Evolutionary conservation across 1,140 invertebrate species (phyloP).

Genomic region (Penaeus chinensis): DNA sequence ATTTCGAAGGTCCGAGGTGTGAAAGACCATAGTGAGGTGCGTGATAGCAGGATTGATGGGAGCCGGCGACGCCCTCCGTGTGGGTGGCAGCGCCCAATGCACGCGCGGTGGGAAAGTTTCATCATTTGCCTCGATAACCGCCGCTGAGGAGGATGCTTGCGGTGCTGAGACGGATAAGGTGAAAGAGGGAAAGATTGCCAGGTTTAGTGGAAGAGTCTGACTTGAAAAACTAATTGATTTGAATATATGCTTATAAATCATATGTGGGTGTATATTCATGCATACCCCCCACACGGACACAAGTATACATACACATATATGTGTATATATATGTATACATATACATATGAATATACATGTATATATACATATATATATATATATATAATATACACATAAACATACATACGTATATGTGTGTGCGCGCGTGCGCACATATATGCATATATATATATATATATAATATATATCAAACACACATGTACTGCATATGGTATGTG

Average conservation of each 20-base stretch:
- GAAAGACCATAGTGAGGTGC: too few species aligned
- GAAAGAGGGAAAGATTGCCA: neutral
- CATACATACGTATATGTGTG: neutral
- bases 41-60: too few species aligned
- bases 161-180: neutral
- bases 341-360: neutral
- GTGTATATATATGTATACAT: neutral
- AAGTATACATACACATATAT: neutral
- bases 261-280: too few species aligned
- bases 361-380: neutral
- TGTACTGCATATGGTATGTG: neutral
- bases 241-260: too few species aligned
- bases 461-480: conserved; percentile 3
- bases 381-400: conserved; percentile 4
- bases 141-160: too few species aligned
- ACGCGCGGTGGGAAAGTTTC: too few species aligned
- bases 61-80: too few species aligned
- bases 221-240: too few species aligned
- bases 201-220: neutral
- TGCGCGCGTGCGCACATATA: neutral
- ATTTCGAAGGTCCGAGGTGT: too few species aligned
- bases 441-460: neutral
- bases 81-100: too few species aligned
- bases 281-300: too few species aligned
- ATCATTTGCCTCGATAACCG: too few species aligned